These are phyloP conservation scores for Catostomus latipinnis DNA, from an alignment of 2,797 vertebrate genomes.

Conservation along the genomic window DNA sequence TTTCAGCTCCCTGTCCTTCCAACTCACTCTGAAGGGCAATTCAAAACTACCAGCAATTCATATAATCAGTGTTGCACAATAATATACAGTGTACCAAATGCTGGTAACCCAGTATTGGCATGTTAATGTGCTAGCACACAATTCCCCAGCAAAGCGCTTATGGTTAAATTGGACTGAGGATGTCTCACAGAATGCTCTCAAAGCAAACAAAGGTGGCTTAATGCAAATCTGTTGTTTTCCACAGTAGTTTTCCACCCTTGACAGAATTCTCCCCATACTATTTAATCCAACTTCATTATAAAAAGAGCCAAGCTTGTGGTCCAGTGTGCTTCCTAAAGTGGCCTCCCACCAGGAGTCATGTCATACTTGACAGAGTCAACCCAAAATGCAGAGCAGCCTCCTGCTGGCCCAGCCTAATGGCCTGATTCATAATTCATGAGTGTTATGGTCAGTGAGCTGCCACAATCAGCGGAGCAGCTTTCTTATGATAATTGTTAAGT, in stretches of 20 bases:
- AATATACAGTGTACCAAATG: neutral
- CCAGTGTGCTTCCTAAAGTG: conserved; percentile 26
- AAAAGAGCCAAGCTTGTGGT: conserved; percentile 37
- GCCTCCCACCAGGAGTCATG: conserved; percentile 57
- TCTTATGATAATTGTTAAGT: conserved; percentile 56
- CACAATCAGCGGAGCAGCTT: conserved; percentile 41
- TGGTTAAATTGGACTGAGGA: conserved; percentile 48
- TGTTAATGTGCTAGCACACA: conserved; percentile 30
- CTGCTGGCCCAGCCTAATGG: conserved; percentile 49
- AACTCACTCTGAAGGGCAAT: neutral
- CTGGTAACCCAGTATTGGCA: conserved; percentile 36
- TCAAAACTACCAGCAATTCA: neutral
- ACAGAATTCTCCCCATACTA: conserved; percentile 51
- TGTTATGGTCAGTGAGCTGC: conserved; percentile 51
- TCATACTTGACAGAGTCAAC: conserved; percentile 52
- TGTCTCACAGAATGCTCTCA: conserved; percentile 42
- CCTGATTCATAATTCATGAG: conserved; percentile 59
- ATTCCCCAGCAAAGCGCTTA: conserved; percentile 12
- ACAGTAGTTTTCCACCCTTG: conserved; percentile 37
- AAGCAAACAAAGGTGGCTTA: conserved; percentile 49
- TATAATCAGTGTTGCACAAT: neutral
- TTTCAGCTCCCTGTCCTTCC: neutral
- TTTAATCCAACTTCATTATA: conserved; percentile 58
- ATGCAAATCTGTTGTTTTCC: conserved; percentile 53
- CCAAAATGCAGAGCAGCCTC: conserved; percentile 49